Base-by-base conservation (phyloP, 2,113 vertebrate species). In the Edolisoma coerulescens region DNA sequence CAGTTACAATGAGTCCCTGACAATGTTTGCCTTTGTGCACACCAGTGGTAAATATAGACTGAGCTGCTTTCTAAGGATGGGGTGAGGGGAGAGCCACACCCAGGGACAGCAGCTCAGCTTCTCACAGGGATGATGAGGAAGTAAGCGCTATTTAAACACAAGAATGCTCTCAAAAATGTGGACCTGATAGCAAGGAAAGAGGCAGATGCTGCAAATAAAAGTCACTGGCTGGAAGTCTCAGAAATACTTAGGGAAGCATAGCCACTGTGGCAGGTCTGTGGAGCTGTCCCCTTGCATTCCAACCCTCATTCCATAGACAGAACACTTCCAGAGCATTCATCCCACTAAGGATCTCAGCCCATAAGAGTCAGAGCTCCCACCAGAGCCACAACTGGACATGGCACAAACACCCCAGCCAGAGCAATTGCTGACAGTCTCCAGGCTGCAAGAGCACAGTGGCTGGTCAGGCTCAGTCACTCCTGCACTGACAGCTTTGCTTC, bases 1-100 rank as follows among this genome's bases (percentile, higher is more conserved):
- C 49, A 52, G 82, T 81, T 81, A 85, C 64, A 93, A 77, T n/a
- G 67, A 89, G 49, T 37, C 35, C 41, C 83, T 75, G 79, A 88
- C 87, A 95, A 53, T 14, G 90, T 90, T 95, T 91, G 90, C 67
- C 63, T 93, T 89, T 91, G 81, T 89, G 74, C 45, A 56, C 39
- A 68, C 61, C 45, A 76, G 30, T 20, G n/a, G 77, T 79, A 96
- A 93, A 85, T 60, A 79, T 0, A 82, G 52, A 52, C 60, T 28
- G 84, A 94, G 57, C 74, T 89, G 87, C 78, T 91, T 87, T 82
- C 81, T 85, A 91, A 80, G 91, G 42, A 73, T 21, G 37, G 45
- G 12, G 28, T 41, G 53, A 89, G 21, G n/a, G 64, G 49, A 89
- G 22, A 39, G 52, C 49, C 35, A 42, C 12, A 16, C 10, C 7